A percentile compares a stretch with the other conserved stretches of the same genome.
These are phyloP conservation scores for Cataglyphis albicans DNA, from an alignment of 2,888 invertebrate species.

Conservation along the genomic window DNA sequence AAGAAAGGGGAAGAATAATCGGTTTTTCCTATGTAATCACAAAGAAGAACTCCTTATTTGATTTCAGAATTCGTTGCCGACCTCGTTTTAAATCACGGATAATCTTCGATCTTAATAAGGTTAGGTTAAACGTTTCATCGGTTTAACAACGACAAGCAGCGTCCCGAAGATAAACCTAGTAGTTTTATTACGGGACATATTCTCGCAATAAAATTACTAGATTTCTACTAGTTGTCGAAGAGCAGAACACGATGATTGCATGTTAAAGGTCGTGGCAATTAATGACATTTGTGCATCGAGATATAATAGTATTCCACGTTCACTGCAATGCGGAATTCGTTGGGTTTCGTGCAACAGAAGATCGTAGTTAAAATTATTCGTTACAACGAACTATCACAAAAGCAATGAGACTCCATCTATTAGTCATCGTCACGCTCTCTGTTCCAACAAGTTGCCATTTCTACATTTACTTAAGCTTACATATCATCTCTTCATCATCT, in stretches of 20 bases:
- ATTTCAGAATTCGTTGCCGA: neutral
- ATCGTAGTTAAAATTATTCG: slow-evolving; percentile 31
- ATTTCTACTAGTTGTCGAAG: neutral
- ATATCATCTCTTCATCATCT: neutral
- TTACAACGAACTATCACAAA: slow-evolving; percentile 24
- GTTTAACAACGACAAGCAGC: slow-evolving; percentile 16
- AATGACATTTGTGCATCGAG: slow-evolving; percentile 40
- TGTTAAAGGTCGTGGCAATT: slow-evolving; percentile 36
- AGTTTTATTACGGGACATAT: neutral
- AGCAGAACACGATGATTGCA: neutral
- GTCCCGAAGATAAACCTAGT: neutral
- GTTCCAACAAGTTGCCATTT: neutral
- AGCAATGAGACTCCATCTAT: neutral
- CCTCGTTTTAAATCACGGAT: neutral
- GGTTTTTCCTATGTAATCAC: slow-evolving; percentile 18
- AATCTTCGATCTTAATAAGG: neutral
- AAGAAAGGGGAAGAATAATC: neutral
- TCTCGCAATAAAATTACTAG: neutral
- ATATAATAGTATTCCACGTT: slow-evolving; percentile 24
- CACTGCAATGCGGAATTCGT: slow-evolving; percentile 56
- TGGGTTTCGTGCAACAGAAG: slow-evolving; percentile 36
- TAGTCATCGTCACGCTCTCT: neutral
- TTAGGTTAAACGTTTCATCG: neutral
- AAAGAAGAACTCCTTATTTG: slow-evolving; percentile 3
- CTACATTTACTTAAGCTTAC: neutral